Evolutionary conservation across 2,113 vertebrate genomes (phyloP), one percentile per base, ranked within the genome.

Genomic region (Cyprinodon brontotheroides): DNA sequence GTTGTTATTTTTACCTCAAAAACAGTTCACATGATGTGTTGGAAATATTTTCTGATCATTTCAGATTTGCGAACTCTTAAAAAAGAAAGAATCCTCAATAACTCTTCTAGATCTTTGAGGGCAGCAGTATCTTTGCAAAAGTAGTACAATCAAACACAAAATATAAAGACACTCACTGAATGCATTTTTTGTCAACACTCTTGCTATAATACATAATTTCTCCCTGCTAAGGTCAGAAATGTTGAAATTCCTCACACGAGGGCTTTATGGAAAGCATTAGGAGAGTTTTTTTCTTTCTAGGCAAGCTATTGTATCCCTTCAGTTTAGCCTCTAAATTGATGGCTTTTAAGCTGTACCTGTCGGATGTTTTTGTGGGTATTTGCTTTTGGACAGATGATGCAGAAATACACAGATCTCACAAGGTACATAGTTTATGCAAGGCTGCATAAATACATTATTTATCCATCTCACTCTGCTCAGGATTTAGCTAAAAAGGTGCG

Each of bases 401-500:
- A 7, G n/a, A 74, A 59, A 72, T 53, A 38, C 69, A 77, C 45
- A 69, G 38, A 74, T 72, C 45, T 79, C 65, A 65, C 37, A 53
- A 17, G 63, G 41, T 20, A 20, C 59, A n/a, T 48, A 48, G 38
- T 53, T 71, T 72, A 64, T 9, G 15, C 22, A 29, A 48, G 74
- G 69, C 14, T 84, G 53, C 53, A 67, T 17, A 40, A 38, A 37
- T 60, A 45, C 15, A 65, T 48, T 48, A 72, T 77, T 61, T 67
- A 63, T 72, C 45, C 48, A 39, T 80, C 50, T 80, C 77, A 68
- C 60, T 15, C 57, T 64, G 61, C 64, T 36, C 43, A 67, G 3
- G 11, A 63, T 72, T 70, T 63, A 61, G 48, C 50, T 71, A 59
- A 75, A 82, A 86, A 85, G 45, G 61, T 79, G 73, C 62, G 53